Conservation (phyloP, 2,888 invertebrate genomes). For the Sericinus montela region DNA sequence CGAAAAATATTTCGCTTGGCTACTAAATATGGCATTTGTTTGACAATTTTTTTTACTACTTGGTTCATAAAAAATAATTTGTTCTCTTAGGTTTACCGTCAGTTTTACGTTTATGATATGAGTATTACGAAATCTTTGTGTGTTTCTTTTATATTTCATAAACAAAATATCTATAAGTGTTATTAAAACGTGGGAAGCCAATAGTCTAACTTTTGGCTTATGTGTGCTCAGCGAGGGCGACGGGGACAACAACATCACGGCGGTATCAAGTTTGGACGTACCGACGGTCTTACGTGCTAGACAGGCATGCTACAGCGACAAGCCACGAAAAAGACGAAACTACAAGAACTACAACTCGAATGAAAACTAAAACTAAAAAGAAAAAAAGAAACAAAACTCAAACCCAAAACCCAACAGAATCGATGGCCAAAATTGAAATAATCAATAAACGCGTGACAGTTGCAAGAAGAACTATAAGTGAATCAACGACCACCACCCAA, state of each 20-base stretch:
- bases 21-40: too few species aligned
- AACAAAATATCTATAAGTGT: too few species aligned
- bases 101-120: too few species aligned
- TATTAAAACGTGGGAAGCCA: conserved; percentile 6
- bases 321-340: conserved; percentile 6
- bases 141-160: too few species aligned
- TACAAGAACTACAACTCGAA: not conserved
- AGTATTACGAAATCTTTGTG: too few species aligned
- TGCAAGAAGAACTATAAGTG: not conserved
- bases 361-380: conserved; percentile 4
- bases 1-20: too few species aligned
- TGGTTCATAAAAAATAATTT: too few species aligned
- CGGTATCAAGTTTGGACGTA: conserved; percentile 18
- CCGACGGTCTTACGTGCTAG: conserved; percentile 27
- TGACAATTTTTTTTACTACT: too few species aligned
- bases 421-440: conserved; percentile 1
- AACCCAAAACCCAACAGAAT: not conserved
- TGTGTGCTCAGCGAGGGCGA: conserved; percentile 54
- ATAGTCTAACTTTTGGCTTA: conserved; percentile 50
- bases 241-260: conserved; percentile 20
- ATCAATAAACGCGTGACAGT: conserved; percentile 3
- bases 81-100: too few species aligned
- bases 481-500: not conserved
- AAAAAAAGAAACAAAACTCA: conserved; percentile 1
- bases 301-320: conserved; percentile 19